These are phyloP conservation scores for Scophthalmus maximus DNA, from an alignment of 2,113 vertebrate genomes.

Conservation along the genomic window DNA sequence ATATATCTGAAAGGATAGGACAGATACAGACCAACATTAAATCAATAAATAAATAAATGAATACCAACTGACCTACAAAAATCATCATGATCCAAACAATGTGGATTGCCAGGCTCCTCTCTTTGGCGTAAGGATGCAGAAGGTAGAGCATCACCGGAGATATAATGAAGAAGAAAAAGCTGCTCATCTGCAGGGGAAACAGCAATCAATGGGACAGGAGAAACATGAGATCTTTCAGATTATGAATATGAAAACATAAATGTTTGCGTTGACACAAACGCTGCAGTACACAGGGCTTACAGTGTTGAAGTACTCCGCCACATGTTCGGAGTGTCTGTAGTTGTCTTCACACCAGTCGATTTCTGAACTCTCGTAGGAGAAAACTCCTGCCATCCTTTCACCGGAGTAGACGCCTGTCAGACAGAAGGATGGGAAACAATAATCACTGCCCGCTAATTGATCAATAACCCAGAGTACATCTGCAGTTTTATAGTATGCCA, in stretches of 20 bases:
- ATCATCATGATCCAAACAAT: constrained; percentile 84
- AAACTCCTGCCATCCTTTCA: constrained; percentile 84
- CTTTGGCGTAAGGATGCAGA: constrained; percentile 86
- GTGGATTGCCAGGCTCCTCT: constrained; percentile 82
- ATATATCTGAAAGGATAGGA: not conserved
- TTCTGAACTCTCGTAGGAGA: constrained; percentile 92
- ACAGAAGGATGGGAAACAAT: not conserved
- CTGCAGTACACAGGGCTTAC: constrained; percentile 72
- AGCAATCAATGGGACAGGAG: not conserved
- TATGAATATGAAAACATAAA: not conserved
- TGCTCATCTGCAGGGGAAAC: constrained; percentile 87
- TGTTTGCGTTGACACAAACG: not conserved
- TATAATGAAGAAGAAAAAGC: constrained; percentile 89
- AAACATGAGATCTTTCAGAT: too few species aligned
- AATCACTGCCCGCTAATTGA: too few species aligned
- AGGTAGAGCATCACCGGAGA: constrained; percentile 90
- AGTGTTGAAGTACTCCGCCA: constrained; percentile 97
- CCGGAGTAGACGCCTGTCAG: constrained; percentile 65
- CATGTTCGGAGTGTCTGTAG: constrained; percentile 86
- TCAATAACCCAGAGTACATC: not conserved
- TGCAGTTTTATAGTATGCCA: not conserved
- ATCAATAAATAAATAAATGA: not conserved
- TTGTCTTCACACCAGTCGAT: constrained; percentile 98
- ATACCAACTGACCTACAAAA: constrained; percentile 83
- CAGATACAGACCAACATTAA: not conserved